Evolutionary conservation across 2,113 vertebrate species (phyloP), one percentile per base, ranked within the genome.

Genomic region (Ceyx melanurus): DNA sequence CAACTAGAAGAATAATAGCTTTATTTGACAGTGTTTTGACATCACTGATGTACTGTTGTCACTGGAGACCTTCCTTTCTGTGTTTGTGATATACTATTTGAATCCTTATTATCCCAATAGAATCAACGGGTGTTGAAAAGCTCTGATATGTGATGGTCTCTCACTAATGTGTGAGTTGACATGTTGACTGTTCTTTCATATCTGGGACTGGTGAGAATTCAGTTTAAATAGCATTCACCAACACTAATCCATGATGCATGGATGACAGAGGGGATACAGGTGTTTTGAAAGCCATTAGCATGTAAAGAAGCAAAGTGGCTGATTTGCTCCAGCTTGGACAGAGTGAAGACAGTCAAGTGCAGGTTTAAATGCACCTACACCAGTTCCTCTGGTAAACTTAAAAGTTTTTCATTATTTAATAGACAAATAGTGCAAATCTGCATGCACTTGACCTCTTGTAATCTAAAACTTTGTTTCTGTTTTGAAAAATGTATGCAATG

Each of bases 21-120:
- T 93, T 92, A 94, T 97, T 94, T 96, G 94, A 96, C 78, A 97
- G 91, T 97, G 82, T 97, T 97, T 97, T 97, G 96, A 97, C 96
- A 96, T 95, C 82, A 80, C 37, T 90, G 77, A 82, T 88, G 88
- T 91, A 82, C 86, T 97, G 96, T 97, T 97, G 94, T 97, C 95
- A 95, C 90, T 77, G 84, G 91, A 97, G 82, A 93, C 81, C 82
- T 94, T 83, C 62, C 45, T 94, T 96, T 92, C 94, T 91, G 54
- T 97, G 94, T 93, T 96, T 95, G 90, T 92, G 94, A 95, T 94
- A 95, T 93, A 93, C 90, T 97, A 90, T 71, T 95, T 96, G 84
- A 97, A 83, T 97, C 85, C 73, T 81, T 92, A 94, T 95, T 96
- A 94, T 96, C 96, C 97, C 95, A 97, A 68, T 92, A 93, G 94